Conservation (phyloP, 2,797 vertebrate species). For the Sphenopsis melanotis region DNA sequence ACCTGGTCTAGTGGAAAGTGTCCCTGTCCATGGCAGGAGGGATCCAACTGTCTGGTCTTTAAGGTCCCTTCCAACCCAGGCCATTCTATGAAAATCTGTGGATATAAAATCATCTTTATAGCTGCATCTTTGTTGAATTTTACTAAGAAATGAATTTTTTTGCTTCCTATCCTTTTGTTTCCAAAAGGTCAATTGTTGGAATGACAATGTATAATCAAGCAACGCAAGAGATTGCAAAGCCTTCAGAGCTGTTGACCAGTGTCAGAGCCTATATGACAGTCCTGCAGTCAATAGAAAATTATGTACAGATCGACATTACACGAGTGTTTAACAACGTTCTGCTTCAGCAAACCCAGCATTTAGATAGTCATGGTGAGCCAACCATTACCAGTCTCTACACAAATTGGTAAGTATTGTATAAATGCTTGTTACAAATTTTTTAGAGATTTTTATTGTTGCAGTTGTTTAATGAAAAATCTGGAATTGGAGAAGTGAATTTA, state of each 20-base stretch:
- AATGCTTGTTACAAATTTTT: neutral
- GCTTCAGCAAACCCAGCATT: conserved; percentile 98
- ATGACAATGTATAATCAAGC: conserved; percentile 99
- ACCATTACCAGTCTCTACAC: conserved; percentile 99
- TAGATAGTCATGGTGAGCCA: conserved; percentile 98
- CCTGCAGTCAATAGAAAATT: conserved; percentile 98
- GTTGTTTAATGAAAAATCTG: neutral
- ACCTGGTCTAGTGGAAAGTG: neutral
- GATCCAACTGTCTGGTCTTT: neutral
- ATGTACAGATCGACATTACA: conserved; percentile 98
- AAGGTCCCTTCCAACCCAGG: neutral
- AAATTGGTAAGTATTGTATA: conserved; percentile 85
- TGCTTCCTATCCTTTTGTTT: neutral
- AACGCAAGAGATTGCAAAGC: conserved; percentile 98
- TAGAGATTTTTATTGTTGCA: neutral
- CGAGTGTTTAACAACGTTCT: conserved; percentile 98
- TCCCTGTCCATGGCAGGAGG: neutral
- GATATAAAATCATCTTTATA: neutral
- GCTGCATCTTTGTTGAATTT: neutral
- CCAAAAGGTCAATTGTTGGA: conserved; percentile 86
- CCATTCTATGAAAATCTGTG: neutral
- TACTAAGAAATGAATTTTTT: neutral
- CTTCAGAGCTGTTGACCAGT: conserved; percentile 95
- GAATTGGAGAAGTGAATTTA: neutral
- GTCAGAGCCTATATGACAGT: conserved; percentile 99